Evolutionary conservation across 2,113 vertebrate species (phyloP), one percentile per base, ranked within the genome.

Genomic region (Scortum barcoo): DNA sequence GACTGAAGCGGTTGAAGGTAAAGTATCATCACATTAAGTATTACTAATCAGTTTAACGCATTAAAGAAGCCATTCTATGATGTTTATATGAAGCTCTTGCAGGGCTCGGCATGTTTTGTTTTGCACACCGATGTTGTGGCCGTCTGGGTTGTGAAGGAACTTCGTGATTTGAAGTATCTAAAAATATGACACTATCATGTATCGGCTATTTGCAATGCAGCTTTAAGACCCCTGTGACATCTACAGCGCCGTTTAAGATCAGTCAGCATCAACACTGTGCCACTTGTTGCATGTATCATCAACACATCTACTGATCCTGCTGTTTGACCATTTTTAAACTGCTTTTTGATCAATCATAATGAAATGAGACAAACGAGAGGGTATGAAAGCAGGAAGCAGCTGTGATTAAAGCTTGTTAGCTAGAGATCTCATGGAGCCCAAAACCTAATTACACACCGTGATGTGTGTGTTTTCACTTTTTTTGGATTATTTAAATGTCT

Each of bases 1-100:
- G 93, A 88, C 91, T 5, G 92, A 92, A 81, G n/a, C 76, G 19
- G 75, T 74, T 44, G 93, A 93, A 92, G 93, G 93, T 94, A 93
- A 88, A 71, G 42, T 69, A 76, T 81, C 17, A 14, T 40, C 19
- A 30, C 40, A 56, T 20, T 9, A 5, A 36, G 17, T 48, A 1
- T 44, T 3, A 11, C n/a, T 36, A 10, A 24, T 53, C 22, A 1
- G 20, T 61, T 56, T 9, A 13, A 17, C 3, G 16, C 14, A 33
- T 13, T 13, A 20, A 26, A 33, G 3, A 19, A 12, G 28, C 26
- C 14, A 26, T n/a, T 19, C 38, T 6, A 20, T 22, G 1, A 16
- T 42, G 24, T 24, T 1, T 5, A 8, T 16, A 4, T 33, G 14
- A 17, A 4, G 9, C 14, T 75, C 13, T 36, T 19, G 3, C 1